Percentiles rank a stretch among this genome's conserved stretches.
Conservation (phyloP, 2,888 invertebrate genomes). For the Coenonympha glycerion region DNA sequence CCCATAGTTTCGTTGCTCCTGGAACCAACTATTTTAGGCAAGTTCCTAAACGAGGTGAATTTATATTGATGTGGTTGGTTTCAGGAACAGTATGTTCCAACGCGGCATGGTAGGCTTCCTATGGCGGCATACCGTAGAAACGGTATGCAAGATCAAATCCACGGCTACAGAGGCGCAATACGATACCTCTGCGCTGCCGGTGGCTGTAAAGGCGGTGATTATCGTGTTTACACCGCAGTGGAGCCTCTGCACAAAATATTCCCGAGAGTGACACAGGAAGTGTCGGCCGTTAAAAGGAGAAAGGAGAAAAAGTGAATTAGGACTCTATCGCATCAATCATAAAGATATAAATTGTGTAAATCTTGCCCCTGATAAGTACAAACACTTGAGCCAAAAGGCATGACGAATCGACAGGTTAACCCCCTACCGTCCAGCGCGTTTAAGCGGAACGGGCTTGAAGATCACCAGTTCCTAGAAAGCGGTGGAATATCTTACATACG, state of each 20-base stretch:
- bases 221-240: conserved; percentile 47
- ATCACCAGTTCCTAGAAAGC: conserved; percentile 54
- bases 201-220: conserved; percentile 30
- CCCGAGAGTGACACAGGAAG: conserved; percentile 54
- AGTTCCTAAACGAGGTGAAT: conserved; percentile 9
- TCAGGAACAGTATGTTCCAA: conserved; percentile 70
- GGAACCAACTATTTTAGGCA: conserved; percentile 31
- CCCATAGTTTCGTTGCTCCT: conserved; percentile 25
- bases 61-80: conserved; percentile 54
- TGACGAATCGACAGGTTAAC: conserved; percentile 45
- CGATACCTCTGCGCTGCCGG: conserved; percentile 55
- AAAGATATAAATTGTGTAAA: background rate
- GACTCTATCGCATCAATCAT: background rate
- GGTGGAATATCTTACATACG: conserved; percentile 60
- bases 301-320: conserved; percentile 41
- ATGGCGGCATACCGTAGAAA: conserved; percentile 57
- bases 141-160: conserved; percentile 64
- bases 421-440: conserved; percentile 59
- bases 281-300: conserved; percentile 46
- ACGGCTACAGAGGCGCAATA: conserved; percentile 62
- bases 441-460: conserved; percentile 65
- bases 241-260: conserved; percentile 49
- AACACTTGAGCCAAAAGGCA: conserved; percentile 11
- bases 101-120: conserved; percentile 59
- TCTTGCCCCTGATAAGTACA: background rate